Base-by-base conservation (phyloP, 2,888 invertebrate genomes). In the Drosophila borealis region DNA sequence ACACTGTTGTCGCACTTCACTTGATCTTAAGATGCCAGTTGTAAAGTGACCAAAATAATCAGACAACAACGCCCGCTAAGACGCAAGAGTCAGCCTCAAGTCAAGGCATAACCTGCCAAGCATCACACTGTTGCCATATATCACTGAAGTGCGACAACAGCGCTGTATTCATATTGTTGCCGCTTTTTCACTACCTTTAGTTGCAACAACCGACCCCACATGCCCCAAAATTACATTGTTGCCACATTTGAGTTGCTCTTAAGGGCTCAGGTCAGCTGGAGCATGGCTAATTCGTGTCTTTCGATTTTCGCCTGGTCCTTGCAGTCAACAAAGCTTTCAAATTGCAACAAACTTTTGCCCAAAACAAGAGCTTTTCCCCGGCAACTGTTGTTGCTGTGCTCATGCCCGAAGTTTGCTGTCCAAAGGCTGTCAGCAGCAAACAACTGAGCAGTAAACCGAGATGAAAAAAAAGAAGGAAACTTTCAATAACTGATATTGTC, bases 401-500 rank as follows among this genome's bases (percentile, higher is more conserved):
- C 44, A n/a, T 17, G 36, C 0, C 36, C 36, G 2, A 36, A 73
- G 46, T 68, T 73, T 41, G 39, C 65, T 53, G 10, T 25, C 37
- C 36, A 56, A 49, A 60, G 49, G 74, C 73, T 62, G 66, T 74
- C 77, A 72, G 39, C n/a, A 41, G 34, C 73, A 49, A 74, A 41
- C 41, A 60, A 68, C 69, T 53, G 59, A 48, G 59, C 59, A 73
- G 67, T 42, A 51, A 49, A 21, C 51, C 34, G 14, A 37, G 34
- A 13, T 9, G 1, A 14, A 50, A 44, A 41, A 25, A 33, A 37
- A 51, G 25, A 59, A 48, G 53, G 25, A 62, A 64, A 72, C 53
- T 77, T 75, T 77, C 73, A 57, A 77, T 72, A 75, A 64, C 72
- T 77, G 78, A 77, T 72, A 75, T 77, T 73, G 63, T 68, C 46